These are phyloP conservation scores for Spilarctia lutea DNA, from an alignment of 2,888 invertebrate species.

Conservation along the genomic window DNA sequence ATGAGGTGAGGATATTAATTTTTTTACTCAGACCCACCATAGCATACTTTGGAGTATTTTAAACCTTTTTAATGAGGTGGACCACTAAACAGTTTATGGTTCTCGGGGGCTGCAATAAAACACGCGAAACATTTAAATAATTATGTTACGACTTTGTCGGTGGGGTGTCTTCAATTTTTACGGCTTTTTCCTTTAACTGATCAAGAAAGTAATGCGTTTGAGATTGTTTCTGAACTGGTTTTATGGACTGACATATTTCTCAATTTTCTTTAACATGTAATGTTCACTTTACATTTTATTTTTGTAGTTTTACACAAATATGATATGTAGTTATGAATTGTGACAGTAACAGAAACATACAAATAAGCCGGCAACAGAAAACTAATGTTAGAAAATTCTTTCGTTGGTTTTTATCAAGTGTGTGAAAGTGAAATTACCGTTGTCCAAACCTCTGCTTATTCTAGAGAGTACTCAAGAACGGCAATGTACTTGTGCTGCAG, in stretches of 20 bases:
- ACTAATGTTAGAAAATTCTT: too few relatives aligned
- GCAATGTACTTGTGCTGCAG: too few relatives aligned
- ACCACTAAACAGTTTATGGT: constrained; percentile 49
- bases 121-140: constrained; percentile 56
- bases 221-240: constrained; percentile 27
- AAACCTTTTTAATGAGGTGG: constrained; percentile 44
- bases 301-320: background rate
- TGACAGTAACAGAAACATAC: background rate
- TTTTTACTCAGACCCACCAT: constrained; percentile 28
- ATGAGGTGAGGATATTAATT: constrained; percentile 15
- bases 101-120: constrained; percentile 47
- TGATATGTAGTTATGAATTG: background rate
- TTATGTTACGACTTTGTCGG: constrained; percentile 52
- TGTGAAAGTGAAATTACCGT: background rate
- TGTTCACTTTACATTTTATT: background rate
- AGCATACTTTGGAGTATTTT: constrained; percentile 23
- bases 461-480: too few relatives aligned
- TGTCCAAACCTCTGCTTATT: background rate
- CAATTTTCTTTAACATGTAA: background rate
- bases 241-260: constrained; percentile 2
- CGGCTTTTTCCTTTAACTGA: constrained; percentile 34
- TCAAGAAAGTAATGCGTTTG: constrained; percentile 33
- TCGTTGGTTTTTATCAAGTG: background rate
- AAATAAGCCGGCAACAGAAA: too few relatives aligned
- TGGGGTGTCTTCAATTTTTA: constrained; percentile 42